phyloP scores from a whole-genome alignment of 2,113 vertebrate genomes.

The Microcebus griseorufus region DNA sequence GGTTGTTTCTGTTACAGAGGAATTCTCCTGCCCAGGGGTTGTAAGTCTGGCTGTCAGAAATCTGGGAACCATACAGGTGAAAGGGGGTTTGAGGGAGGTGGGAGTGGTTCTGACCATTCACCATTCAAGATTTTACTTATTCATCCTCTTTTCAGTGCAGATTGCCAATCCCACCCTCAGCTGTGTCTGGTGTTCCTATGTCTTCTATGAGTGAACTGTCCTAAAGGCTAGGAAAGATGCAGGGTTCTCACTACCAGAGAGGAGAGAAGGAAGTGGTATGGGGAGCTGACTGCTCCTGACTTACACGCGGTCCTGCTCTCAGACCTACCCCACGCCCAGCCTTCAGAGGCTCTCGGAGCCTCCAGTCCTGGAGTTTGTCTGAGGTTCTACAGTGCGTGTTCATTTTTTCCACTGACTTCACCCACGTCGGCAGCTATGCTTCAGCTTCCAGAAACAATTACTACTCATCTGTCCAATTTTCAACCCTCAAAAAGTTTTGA shows the following conservation, averaged over 20 bases:
- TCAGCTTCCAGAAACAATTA: background rate
- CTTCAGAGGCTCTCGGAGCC: background rate
- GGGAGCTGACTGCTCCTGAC: background rate
- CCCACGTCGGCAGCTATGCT: background rate
- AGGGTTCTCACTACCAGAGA: background rate
- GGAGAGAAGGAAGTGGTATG: background rate
- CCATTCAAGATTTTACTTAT: background rate
- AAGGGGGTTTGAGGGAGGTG: background rate
- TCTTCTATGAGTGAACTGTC: background rate
- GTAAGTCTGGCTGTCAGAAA: background rate
- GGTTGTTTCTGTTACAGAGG: background rate
- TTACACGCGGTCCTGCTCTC: background rate
- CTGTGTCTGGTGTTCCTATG: background rate
- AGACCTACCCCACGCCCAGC: background rate
- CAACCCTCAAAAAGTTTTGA: background rate
- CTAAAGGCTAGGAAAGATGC: background rate
- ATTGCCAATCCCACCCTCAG: too few species aligned
- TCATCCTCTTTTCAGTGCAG: background rate
- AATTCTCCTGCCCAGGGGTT: background rate
- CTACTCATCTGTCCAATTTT: background rate
- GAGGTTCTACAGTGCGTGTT: background rate
- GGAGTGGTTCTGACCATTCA: background rate
- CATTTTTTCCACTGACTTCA: background rate
- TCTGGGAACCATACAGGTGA: background rate
- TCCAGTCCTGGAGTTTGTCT: background rate